Evolutionary conservation across 2,113 vertebrate genomes (phyloP), one percentile per base, ranked within the genome.

Genomic region (Erythrolamprus reginae): DNA sequence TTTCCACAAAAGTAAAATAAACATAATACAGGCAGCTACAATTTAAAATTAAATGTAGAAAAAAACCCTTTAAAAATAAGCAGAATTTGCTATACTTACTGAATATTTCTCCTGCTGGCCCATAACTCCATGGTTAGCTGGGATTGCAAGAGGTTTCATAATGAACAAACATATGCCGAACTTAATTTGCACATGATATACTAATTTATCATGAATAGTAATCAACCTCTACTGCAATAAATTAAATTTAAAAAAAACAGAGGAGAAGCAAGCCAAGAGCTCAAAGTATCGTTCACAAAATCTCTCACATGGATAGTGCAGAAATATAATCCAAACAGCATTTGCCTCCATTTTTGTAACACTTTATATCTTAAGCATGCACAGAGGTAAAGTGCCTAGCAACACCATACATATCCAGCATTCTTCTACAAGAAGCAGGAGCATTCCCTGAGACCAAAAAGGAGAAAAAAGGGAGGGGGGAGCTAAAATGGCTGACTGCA

Each of bases 401-500:
- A 95, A 96, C 97, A 96, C 93, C 95, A 94, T 93, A 96, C 91
- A 95, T 94, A 95, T 93, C 92, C 96, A 97, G 95, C 94, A 91
- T 96, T 96, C 96, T 95, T 95, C 95, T 96, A 95, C 77, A 90
- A 94, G 93, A 96, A 77, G 96, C 94, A 95, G 96, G 95, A 96
- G 94, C 96, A 96, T 96, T 94, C 96, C 93, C 95, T 86, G 88
- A 96, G 95, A 93, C 85, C 91, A 91, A 95, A 96, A 93, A 96
- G 96, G 89, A 93, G 96, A 92, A 92, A 58, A 94, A 91, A 93
- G 94, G 95, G 93, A 90, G 58, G 91, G 70, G 70, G 70, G 10
- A 97, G 94, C 97, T 97, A 98, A 99, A 98, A 99, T 99, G 99
- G 98, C 99, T 99, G 99, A 99, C 98, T 97, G 98, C 98, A 98